A percentile compares a stretch with the other conserved stretches of the same genome.
These are phyloP conservation scores for Menidia menidia DNA, from an alignment of 2,797 vertebrate species.

Conservation along the genomic window DNA sequence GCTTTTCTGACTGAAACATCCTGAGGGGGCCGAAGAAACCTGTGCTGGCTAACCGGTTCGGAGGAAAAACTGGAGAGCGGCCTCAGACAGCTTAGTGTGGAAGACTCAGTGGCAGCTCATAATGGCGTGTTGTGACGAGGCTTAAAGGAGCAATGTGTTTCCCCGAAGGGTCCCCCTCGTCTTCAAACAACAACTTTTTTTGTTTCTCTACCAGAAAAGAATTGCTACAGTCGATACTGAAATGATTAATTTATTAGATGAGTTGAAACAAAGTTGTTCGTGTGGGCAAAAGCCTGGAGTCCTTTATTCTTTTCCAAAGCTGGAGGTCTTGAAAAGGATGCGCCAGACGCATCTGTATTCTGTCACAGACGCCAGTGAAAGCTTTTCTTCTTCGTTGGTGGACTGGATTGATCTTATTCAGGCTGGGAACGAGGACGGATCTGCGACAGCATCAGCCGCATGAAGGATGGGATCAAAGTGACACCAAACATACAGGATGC, in stretches of 20 bases:
- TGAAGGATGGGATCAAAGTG: too few species aligned
- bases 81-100: slow-evolving; percentile 50
- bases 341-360: neutral
- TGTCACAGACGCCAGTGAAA: too few species aligned
- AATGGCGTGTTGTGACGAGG: slow-evolving; percentile 30
- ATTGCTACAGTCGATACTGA: slow-evolving; percentile 19
- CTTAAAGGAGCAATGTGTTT: slow-evolving; percentile 36
- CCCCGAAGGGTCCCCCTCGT: slow-evolving; percentile 18
- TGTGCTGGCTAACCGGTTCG: slow-evolving; percentile 51
- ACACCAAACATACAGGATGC: too few species aligned
- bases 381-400: too few species aligned
- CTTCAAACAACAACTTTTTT: slow-evolving; percentile 8
- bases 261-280: slow-evolving; percentile 1
- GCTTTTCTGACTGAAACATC: slow-evolving; percentile 42
- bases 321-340: neutral
- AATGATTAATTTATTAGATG: slow-evolving; percentile 10
- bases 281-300: neutral
- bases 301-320: neutral
- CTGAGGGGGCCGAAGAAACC: slow-evolving; percentile 51
- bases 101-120: slow-evolving; percentile 50
- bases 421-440: too few species aligned
- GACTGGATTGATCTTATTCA: too few species aligned
- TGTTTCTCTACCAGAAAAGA: neutral
- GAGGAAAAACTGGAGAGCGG: slow-evolving; percentile 53
- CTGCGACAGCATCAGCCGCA: too few species aligned